Conservation (phyloP, 2,797 vertebrate genomes). For the Craterocephalus amniculus region DNA sequence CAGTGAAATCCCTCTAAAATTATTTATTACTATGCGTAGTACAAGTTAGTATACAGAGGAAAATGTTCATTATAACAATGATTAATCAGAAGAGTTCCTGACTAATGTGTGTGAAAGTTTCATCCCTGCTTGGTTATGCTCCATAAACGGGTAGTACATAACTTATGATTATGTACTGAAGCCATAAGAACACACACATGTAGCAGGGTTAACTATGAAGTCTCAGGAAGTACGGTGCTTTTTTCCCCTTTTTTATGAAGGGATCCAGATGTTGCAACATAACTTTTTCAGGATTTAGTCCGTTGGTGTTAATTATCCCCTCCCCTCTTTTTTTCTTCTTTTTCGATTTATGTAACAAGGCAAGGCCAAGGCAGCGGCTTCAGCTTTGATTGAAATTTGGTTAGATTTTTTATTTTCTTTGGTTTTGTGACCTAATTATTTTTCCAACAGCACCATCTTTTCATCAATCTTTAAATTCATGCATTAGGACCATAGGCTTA, state of each 20-base stretch:
- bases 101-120: not conserved
- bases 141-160: too few relatives aligned
- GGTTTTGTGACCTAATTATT: not conserved
- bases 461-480: not conserved
- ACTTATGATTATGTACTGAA: too few relatives aligned
- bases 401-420: slow-evolving; percentile 1
- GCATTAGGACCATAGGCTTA: not conserved
- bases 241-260: not conserved
- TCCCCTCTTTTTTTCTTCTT: not conserved
- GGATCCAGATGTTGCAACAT: not conserved
- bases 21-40: not conserved
- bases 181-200: too few relatives aligned
- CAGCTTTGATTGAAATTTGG: not conserved
- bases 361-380: not conserved
- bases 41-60: not conserved
- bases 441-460: slow-evolving; percentile 27
- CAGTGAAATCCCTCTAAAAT: not conserved
- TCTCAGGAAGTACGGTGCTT: not conserved
- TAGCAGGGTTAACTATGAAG: not conserved
- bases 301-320: not conserved
- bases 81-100: not conserved
- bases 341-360: not conserved
- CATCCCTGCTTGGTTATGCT: not conserved
- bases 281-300: not conserved
- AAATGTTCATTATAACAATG: not conserved